These are phyloP conservation scores for Falco columbarius DNA, from an alignment of 2,797 vertebrate species.

Conservation along the genomic window DNA sequence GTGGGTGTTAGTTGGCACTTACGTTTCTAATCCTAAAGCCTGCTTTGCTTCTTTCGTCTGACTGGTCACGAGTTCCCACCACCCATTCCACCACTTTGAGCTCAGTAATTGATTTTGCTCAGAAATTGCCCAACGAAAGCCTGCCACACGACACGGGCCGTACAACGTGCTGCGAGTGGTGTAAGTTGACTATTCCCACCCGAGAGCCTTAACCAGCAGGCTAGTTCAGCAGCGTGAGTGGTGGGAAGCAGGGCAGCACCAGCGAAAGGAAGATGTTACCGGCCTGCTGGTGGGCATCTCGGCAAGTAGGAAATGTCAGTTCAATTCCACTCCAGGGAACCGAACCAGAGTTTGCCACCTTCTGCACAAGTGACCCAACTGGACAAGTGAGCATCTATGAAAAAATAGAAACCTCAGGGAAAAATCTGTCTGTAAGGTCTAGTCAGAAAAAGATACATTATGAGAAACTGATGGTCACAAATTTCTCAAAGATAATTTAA, in stretches of 20 bases:
- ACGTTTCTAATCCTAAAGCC: background rate
- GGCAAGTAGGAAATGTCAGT: background rate
- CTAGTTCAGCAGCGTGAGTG: fast-evolving
- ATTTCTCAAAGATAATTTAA: background rate
- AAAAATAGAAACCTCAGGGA: background rate
- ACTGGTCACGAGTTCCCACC: background rate
- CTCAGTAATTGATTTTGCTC: background rate
- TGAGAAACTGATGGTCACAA: background rate
- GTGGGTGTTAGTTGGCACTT: background rate
- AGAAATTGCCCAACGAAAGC: fast-evolving
- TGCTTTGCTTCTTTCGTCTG: background rate
- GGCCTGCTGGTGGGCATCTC: background rate
- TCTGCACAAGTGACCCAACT: background rate
- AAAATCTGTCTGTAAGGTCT: background rate
- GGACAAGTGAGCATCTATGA: background rate
- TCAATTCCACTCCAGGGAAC: background rate
- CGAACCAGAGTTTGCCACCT: background rate
- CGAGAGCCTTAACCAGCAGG: background rate
- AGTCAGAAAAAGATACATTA: background rate
- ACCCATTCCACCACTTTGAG: background rate
- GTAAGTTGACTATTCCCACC: background rate
- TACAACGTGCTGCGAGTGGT: fast-evolving
- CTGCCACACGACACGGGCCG: fast-evolving
- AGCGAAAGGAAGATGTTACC: background rate
- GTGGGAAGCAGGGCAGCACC: background rate